Conservation (phyloP, 2,888 invertebrate genomes). For the Athrips mouffetella region DNA sequence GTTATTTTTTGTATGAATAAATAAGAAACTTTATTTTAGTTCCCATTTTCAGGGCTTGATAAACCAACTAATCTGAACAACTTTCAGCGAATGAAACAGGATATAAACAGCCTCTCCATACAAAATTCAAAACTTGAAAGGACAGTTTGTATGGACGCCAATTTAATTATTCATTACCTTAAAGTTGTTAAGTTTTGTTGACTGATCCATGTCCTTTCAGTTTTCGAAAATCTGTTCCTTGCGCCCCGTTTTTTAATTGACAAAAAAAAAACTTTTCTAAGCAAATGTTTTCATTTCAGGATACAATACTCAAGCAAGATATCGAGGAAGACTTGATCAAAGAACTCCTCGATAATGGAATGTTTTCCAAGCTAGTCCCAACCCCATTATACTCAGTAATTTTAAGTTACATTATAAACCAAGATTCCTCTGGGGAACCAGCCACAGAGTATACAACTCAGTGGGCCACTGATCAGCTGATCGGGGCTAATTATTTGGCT, state of each 20-base stretch:
- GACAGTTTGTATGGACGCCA: no score
- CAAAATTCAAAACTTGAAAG: no score
- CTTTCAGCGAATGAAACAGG: no score
- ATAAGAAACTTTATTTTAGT: neutral
- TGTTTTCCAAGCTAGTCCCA: conserved; percentile 56
- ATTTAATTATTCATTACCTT: no score
- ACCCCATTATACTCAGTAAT: conserved; percentile 52
- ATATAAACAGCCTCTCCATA: no score
- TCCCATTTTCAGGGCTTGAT: no score
- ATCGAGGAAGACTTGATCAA: conserved; percentile 58
- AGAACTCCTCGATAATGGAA: conserved; percentile 53
- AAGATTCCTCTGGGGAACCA: conserved; percentile 32
- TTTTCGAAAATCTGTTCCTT: no score
- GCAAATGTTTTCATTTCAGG: conserved; percentile 39
- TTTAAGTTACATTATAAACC: conserved; percentile 48
- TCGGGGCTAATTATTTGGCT: conserved; percentile 46
- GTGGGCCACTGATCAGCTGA: conserved; percentile 53
- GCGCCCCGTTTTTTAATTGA: no score
- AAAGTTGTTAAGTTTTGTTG: no score
- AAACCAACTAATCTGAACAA: no score
- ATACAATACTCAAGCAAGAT: conserved; percentile 38
- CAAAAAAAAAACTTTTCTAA: no score
- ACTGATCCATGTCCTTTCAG: no score
- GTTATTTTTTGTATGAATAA: neutral
- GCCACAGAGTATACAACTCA: conserved; percentile 37